Evolutionary conservation across 2,888 invertebrate genomes (phyloP).

Genomic region (Ganaspis brasiliensis): DNA sequence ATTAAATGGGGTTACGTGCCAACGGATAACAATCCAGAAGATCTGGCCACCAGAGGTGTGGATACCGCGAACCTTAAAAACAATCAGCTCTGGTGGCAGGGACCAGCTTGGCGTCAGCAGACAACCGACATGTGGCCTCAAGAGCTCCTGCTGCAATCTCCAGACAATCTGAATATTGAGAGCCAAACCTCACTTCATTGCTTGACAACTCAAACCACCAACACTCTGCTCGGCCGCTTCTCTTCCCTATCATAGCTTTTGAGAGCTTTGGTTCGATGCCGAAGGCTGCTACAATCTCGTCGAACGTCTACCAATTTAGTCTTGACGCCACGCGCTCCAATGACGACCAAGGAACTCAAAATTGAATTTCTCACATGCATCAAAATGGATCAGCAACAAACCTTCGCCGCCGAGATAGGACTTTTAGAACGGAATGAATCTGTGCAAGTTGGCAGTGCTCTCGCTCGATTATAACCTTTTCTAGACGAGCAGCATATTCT

Average conservation of each 20-base stretch:
- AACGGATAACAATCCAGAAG: constrained; percentile 17
- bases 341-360: no score
- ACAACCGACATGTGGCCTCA: background rate
- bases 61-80: background rate
- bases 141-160: background rate
- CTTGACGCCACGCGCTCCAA: background rate
- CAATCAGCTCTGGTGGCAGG: background rate
- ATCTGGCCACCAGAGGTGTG: no score
- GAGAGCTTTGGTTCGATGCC: background rate
- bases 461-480: background rate
- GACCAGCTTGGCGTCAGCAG: background rate
- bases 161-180: background rate
- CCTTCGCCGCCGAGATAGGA: background rate
- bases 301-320: background rate
- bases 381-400: background rate
- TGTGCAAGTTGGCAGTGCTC: background rate
- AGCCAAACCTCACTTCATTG: no score
- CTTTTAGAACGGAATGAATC: background rate
- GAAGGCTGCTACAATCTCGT: background rate
- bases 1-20: background rate
- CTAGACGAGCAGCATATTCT: background rate
- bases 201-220: no score
- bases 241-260: constrained; percentile 6
- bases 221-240: no score
- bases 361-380: background rate